phyloP scores from a whole-genome alignment of 2,888 invertebrate genomes.

The Heliconius ismenius region DNA sequence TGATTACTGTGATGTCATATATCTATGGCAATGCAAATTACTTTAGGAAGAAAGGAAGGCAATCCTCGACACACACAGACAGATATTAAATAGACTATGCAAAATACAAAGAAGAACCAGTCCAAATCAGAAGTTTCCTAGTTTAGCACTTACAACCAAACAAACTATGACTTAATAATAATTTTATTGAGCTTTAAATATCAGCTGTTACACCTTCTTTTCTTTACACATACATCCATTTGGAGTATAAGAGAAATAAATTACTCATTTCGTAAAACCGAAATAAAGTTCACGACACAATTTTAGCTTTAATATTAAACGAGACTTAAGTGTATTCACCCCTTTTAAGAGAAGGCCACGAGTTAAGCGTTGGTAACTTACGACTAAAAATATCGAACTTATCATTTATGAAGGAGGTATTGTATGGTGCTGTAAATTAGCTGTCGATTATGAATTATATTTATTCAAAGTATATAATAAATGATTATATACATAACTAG shows the following conservation, averaged over 20 bases:
- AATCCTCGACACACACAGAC: too few species aligned
- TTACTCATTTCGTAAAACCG: slow-evolving; percentile 18
- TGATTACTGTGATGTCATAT: too few species aligned
- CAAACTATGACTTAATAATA: neutral
- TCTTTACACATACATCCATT: neutral
- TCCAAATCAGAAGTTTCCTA: neutral
- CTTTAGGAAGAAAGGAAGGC: too few species aligned
- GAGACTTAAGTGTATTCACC: slow-evolving; percentile 74
- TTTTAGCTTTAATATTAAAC: slow-evolving; percentile 62
- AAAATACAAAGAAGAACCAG: too few species aligned
- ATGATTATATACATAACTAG: too few species aligned
- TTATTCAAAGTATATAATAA: neutral
- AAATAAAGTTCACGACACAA: slow-evolving; percentile 57
- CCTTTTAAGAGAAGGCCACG: slow-evolving; percentile 76
- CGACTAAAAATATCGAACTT: slow-evolving; percentile 28
- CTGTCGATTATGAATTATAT: neutral
- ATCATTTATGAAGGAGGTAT: slow-evolving; percentile 2
- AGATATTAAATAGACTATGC: too few species aligned
- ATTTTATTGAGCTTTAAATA: neutral
- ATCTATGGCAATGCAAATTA: too few species aligned
- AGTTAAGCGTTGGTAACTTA: slow-evolving; percentile 58
- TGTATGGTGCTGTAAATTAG: neutral
- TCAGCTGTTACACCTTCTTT: too few species aligned
- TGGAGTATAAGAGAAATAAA: neutral
- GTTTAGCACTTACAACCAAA: neutral